These are phyloP conservation scores for Chalcosyrphus nemorum DNA, from an alignment of 2,888 invertebrate species.

Conservation along the genomic window DNA sequence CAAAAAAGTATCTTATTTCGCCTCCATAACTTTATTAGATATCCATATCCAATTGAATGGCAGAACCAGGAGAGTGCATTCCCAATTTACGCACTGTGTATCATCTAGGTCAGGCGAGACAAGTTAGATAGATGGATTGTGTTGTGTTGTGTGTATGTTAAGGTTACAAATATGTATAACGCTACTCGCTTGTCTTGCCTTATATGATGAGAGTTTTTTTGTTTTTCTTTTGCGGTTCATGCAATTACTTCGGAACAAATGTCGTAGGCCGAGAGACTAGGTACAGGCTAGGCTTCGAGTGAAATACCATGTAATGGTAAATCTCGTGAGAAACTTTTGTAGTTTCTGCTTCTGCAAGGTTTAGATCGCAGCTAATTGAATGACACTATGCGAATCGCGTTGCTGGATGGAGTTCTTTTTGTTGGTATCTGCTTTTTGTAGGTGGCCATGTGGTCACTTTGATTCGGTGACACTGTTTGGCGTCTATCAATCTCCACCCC, in stretches of 20 bases:
- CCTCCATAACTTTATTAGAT: constrained; percentile 45
- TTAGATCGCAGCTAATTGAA: constrained; percentile 52
- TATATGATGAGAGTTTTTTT: constrained; percentile 31
- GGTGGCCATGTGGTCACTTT: constrained; percentile 60
- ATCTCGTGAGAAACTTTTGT: constrained; percentile 62
- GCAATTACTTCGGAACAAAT: constrained; percentile 36
- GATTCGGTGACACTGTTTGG: constrained; percentile 37
- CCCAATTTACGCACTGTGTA: constrained; percentile 67
- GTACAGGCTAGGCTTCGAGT: constrained; percentile 39
- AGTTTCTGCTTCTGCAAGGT: background rate
- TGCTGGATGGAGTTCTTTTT: no score
- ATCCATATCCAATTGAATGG: constrained; percentile 48
- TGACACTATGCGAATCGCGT: constrained; percentile 34
- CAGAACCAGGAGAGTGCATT: constrained; percentile 59
- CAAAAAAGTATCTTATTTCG: constrained; percentile 43
- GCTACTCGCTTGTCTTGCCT: constrained; percentile 51
- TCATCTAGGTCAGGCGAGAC: constrained; percentile 62
- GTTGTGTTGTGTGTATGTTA: constrained; percentile 40
- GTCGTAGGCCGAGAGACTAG: constrained; percentile 51
- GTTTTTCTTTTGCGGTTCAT: background rate
- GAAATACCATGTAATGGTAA: constrained; percentile 23
- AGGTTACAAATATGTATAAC: constrained; percentile 50
- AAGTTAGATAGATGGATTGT: constrained; percentile 51
- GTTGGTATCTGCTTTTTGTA: background rate
- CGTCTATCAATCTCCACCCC: constrained; percentile 69